A percentile compares a stretch with the other conserved stretches of the same genome.
Conservation (phyloP, 2,797 vertebrate genomes). For the Thamnophis elegans region DNA sequence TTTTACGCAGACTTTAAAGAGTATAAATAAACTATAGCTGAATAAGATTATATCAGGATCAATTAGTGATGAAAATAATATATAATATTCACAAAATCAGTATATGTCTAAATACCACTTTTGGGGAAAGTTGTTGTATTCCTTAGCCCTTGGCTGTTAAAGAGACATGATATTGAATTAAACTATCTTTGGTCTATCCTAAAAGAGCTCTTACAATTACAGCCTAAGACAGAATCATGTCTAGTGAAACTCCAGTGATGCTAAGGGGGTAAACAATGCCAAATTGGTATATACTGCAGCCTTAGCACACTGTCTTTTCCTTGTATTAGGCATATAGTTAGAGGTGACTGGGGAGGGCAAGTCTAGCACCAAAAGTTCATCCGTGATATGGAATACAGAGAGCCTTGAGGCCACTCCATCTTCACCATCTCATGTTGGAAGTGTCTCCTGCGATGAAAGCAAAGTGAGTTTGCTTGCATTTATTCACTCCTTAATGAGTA, state of each 20-base stretch:
- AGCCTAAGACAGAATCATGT: neutral
- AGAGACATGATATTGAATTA: neutral
- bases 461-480: constrained; percentile 14
- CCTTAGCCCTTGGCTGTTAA: neutral
- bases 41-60: neutral
- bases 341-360: neutral
- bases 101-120: neutral
- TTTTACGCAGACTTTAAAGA: neutral
- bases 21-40: neutral
- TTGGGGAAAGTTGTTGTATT: neutral
- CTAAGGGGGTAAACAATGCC: neutral
- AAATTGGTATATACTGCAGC: neutral
- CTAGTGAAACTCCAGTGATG: neutral
- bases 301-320: constrained; percentile 12
- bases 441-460: neutral
- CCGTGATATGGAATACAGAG: neutral
- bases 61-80: neutral
- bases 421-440: neutral
- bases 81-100: neutral
- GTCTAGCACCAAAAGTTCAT: neutral
- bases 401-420: constrained; percentile 7
- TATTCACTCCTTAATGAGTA: constrained; percentile 35
- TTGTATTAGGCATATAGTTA: constrained; percentile 28
- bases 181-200: neutral
- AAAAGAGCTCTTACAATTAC: neutral